phyloP scores from a whole-genome alignment of 2,113 vertebrate genomes.

The Gyps fulvus region DNA sequence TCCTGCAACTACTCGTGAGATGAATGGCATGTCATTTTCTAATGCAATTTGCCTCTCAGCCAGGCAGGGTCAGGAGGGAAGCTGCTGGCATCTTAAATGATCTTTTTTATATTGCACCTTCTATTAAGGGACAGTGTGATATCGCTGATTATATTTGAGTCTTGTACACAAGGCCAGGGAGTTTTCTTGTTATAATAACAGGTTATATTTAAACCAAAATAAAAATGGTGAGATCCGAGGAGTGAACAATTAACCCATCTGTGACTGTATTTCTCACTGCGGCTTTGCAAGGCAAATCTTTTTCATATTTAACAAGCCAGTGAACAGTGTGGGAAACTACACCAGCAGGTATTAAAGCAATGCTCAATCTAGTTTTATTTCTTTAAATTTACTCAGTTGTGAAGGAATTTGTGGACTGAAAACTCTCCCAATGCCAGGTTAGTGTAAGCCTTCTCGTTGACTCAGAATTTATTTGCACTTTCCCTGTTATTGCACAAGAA shows the following conservation, averaged over 20 bases:
- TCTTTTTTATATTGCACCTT: slow-evolving; percentile 74
- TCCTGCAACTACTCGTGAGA: slow-evolving; percentile 92
- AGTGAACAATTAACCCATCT: slow-evolving; percentile 22
- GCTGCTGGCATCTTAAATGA: slow-evolving; percentile 81
- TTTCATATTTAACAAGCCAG: slow-evolving; percentile 79
- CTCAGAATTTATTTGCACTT: slow-evolving; percentile 69
- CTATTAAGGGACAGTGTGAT: slow-evolving; percentile 61
- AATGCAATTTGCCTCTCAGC: slow-evolving; percentile 93
- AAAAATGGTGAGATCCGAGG: neutral
- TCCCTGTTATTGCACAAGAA: neutral
- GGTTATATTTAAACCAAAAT: slow-evolving; percentile 39
- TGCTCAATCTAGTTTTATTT: slow-evolving; percentile 81
- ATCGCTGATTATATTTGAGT: slow-evolving; percentile 58
- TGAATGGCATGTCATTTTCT: slow-evolving; percentile 95
- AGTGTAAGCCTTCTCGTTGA: slow-evolving; percentile 66
- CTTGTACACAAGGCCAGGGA: slow-evolving; percentile 50
- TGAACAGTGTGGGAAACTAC: slow-evolving; percentile 74
- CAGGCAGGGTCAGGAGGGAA: slow-evolving; percentile 92
- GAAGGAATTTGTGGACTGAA: slow-evolving; percentile 77
- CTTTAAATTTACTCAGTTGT: slow-evolving; percentile 76
- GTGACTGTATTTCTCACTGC: slow-evolving; percentile 26
- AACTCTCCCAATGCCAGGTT: slow-evolving; percentile 72
- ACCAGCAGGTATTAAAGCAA: slow-evolving; percentile 75
- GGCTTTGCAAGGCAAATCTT: slow-evolving; percentile 68
- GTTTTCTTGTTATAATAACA: slow-evolving; percentile 8